Evolutionary conservation across 2,888 invertebrate genomes (phyloP).

Genomic region (Calliopum simillimum): DNA sequence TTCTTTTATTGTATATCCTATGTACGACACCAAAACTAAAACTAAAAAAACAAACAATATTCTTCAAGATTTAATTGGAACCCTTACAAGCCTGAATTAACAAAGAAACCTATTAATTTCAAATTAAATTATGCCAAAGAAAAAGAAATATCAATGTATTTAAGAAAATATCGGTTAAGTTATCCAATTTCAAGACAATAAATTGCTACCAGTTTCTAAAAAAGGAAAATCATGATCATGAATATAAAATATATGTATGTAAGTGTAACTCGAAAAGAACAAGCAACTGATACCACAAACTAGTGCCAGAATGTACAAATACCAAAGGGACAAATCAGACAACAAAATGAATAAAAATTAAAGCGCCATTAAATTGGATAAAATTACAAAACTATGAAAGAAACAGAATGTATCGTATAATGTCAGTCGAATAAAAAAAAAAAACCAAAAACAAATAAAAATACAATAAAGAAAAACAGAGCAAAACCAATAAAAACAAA

Average conservation of each 20-base stretch:
- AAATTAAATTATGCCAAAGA: slow-evolving; percentile 27
- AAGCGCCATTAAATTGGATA: slow-evolving; percentile 35
- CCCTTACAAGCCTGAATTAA: no score
- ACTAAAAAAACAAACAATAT: no score
- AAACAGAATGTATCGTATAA: neutral
- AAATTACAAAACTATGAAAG: slow-evolving; percentile 30
- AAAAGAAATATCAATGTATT: slow-evolving; percentile 13
- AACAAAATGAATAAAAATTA: slow-evolving; percentile 17
- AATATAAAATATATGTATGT: slow-evolving; percentile 33
- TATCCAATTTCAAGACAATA: slow-evolving; percentile 18
- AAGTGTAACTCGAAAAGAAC: slow-evolving; percentile 35
- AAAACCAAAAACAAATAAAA: neutral
- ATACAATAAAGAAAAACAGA: slow-evolving; percentile 42
- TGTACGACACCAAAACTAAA: no score
- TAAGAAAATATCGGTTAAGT: neutral
- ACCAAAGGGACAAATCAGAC: neutral
- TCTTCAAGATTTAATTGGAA: no score
- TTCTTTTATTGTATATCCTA: no score
- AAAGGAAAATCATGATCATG: neutral
- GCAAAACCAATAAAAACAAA: slow-evolving; percentile 32
- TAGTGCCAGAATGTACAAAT: neutral
- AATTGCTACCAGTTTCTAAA: slow-evolving; percentile 13
- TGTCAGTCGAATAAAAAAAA: neutral
- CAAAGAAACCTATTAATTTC: slow-evolving; percentile 6
- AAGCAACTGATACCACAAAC: slow-evolving; percentile 44